Conservation (phyloP, 2,113 vertebrate genomes). For the Channa argus region DNA sequence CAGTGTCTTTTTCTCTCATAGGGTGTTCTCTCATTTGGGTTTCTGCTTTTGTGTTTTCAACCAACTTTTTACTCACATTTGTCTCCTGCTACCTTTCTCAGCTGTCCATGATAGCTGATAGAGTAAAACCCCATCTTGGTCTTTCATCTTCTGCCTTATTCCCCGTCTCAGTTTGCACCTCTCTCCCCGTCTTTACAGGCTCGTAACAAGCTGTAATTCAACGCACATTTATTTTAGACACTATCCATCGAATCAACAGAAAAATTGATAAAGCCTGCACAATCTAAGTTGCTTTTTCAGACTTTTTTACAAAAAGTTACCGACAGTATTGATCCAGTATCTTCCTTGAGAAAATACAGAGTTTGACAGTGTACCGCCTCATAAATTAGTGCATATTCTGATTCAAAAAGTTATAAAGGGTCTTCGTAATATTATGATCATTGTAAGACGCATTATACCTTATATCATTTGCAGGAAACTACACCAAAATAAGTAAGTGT, state of each 20-base stretch:
- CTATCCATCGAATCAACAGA: slow-evolving; percentile 15
- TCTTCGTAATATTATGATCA: not conserved
- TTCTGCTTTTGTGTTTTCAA: not conserved
- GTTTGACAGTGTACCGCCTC: not conserved
- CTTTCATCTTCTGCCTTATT: slow-evolving; percentile 34
- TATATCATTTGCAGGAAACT: not conserved
- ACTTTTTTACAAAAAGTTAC: slow-evolving; percentile 9
- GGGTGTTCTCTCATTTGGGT: not conserved
- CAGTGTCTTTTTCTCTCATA: slow-evolving; percentile 18
- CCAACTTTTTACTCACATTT: slow-evolving; percentile 15
- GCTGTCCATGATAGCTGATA: slow-evolving; percentile 30
- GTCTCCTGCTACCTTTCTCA: slow-evolving; percentile 6
- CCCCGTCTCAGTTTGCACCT: slow-evolving; percentile 25
- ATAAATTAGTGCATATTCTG: not conserved
- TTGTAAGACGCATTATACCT: no score
- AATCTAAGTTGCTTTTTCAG: not conserved
- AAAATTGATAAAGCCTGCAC: slow-evolving; percentile 9
- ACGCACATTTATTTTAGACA: slow-evolving; percentile 36
- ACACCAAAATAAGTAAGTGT: not conserved
- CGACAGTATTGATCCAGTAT: slow-evolving; percentile 1
- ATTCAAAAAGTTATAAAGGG: not conserved
- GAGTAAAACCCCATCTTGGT: slow-evolving; percentile 3
- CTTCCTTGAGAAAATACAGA: not conserved
- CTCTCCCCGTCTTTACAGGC: slow-evolving; percentile 9
- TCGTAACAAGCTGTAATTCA: slow-evolving; percentile 24